These are phyloP conservation scores for Zaprionus bogoriensis DNA, from an alignment of 2,888 invertebrate genomes.

Conservation along the genomic window DNA sequence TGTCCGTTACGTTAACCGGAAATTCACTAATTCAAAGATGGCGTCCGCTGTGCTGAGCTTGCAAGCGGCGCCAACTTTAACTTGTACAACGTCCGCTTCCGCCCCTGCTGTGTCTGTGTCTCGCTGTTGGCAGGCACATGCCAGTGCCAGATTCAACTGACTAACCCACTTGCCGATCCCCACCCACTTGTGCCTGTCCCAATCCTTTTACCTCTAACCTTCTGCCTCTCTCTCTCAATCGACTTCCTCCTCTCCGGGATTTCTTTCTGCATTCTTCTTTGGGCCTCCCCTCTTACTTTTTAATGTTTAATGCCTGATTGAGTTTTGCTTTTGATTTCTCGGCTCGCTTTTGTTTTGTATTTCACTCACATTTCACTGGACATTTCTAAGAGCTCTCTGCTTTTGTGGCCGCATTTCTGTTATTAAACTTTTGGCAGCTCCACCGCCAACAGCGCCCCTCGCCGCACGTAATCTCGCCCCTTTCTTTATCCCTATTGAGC, in stretches of 20 bases:
- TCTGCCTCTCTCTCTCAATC: no score
- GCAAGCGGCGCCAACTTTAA: conserved; percentile 56
- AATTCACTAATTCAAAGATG: conserved; percentile 71
- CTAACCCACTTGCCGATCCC: conserved; percentile 9
- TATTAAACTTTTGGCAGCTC: conserved; percentile 61
- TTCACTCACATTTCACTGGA: conserved; percentile 43
- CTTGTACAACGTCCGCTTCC: conserved; percentile 60
- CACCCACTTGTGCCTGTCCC: no score
- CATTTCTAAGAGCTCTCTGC: conserved; percentile 53
- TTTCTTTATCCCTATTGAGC: background rate
- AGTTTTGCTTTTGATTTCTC: conserved; percentile 73
- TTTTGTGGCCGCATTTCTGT: conserved; percentile 71
- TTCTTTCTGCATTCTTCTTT: conserved; percentile 10
- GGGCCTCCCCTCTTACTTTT: conserved; percentile 35
- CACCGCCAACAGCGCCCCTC: background rate
- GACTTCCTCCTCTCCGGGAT: conserved; percentile 1
- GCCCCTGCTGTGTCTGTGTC: conserved; percentile 15
- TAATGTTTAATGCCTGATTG: conserved; percentile 78
- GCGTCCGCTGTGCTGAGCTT: conserved; percentile 27
- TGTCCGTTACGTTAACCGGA: conserved; percentile 53
- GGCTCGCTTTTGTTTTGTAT: conserved; percentile 59
- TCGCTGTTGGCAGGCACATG: conserved; percentile 7
- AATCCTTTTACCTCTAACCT: no score
- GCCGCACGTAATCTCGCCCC: background rate
- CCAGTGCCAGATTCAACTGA: conserved; percentile 13